phyloP scores from a whole-genome alignment of 1,140 invertebrate genomes.

The Dinothrombium tinctorium region DNA sequence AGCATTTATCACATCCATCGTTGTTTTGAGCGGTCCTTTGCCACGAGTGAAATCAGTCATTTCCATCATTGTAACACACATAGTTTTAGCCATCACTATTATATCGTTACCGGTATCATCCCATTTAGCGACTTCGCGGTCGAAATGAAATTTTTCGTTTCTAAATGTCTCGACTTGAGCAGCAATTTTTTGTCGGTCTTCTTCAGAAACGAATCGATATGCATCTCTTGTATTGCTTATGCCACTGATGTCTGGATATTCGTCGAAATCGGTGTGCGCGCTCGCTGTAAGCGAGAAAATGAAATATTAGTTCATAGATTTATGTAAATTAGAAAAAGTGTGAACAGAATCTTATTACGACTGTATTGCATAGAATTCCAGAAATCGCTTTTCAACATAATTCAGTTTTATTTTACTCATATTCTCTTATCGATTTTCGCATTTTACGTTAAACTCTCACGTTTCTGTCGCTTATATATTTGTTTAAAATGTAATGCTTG shows the following conservation, averaged over 20 bases:
- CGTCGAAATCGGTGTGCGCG: constrained; percentile 62
- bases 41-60: constrained; percentile 99
- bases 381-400: background rate
- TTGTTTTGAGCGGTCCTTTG: constrained; percentile 87
- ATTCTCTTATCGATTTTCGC: too few species aligned
- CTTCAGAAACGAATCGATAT: constrained; percentile 93
- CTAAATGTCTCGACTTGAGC: constrained; percentile 71
- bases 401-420: background rate
- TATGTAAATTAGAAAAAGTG: constrained; percentile 3
- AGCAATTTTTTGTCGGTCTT: constrained; percentile 90
- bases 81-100: constrained; percentile 94
- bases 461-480: too few species aligned
- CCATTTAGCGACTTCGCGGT: constrained; percentile 96
- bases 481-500: too few species aligned
- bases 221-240: constrained; percentile 80
- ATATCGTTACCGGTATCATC: constrained; percentile 98
- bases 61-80: constrained; percentile 99
- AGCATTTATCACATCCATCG: constrained; percentile 98
- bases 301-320: too few species aligned
- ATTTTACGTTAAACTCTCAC: too few species aligned
- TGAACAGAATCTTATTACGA: background rate
- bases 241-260: constrained; percentile 80
- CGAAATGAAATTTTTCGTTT: constrained; percentile 83
- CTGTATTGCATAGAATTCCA: background rate
- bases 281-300: too few species aligned